Base-by-base conservation (phyloP, 2,888 invertebrate species). In the Ellobium chinense region DNA sequence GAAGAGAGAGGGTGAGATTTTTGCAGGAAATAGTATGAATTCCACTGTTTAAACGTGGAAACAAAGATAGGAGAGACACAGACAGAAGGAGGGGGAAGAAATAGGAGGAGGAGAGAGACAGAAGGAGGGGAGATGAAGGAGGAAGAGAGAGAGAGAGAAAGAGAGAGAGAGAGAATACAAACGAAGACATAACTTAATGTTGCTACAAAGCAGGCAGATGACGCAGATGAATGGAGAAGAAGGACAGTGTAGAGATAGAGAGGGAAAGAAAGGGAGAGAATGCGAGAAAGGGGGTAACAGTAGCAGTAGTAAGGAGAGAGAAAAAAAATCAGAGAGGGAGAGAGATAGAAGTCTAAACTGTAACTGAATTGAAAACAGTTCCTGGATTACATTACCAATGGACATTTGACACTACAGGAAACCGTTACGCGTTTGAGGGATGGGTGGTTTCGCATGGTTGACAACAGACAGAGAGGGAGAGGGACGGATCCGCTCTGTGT, bases 241-340 rank as follows among this genome's bases (percentile, higher is more conserved):
- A 21, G 63, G 62, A 37, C n/a, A 75, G 63, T 7, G 46, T 29
- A 34, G 18, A 62, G 62, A 54, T 4, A 54, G 63, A 36, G 60
- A 54, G 37, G 27, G 66, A 77, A 31, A 68, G 68, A 77, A 29
- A 77, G 66, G 56, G 65, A 75, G 63, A 58, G 58, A 36, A 37
- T 27, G 27, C 29, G 31, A 37, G 74, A 37, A 36, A 37, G 34
- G 27, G 69, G 21, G 69, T 24, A 21, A 24, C n/a, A 9, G 24
- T 36, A 24, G 27, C 14, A 24, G 69, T 14, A 24, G 69, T 14
- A 37, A 24, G 69, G 29, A 69, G 12, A 24, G 36, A 69, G 37
- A 36, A 69, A 14, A 69, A 31, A 39, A 9, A 36, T 18, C 3
- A 56, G 5, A 72, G 4, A 65, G 31, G 34, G 24, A 65, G 27